phyloP scores from a whole-genome alignment of 2,797 vertebrate species.

The Pipistrellus kuhlii region DNA sequence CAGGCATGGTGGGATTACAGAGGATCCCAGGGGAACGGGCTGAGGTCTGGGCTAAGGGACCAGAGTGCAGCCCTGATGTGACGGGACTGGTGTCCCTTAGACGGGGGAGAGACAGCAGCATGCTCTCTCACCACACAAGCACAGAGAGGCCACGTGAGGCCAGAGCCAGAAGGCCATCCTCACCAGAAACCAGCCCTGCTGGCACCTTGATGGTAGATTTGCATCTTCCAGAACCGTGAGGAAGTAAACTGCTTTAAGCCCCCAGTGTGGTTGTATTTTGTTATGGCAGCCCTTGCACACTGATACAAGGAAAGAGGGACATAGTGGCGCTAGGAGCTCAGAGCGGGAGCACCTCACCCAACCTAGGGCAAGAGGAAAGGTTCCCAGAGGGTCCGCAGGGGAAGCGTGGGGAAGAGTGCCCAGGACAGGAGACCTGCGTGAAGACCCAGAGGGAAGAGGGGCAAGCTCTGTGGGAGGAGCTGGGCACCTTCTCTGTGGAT shows the following conservation, averaged over 20 bases:
- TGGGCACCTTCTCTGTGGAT: not conserved
- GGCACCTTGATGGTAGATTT: not conserved
- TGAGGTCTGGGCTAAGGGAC: not conserved
- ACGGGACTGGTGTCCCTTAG: not conserved
- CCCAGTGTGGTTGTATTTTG: not conserved
- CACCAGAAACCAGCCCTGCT: not conserved
- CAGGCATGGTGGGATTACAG: not conserved
- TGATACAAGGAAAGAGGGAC: not conserved
- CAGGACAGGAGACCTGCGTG: accelerated
- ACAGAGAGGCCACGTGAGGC: not conserved
- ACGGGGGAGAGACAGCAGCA: not conserved
- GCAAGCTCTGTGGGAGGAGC: not conserved
- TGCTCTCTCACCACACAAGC: accelerated
- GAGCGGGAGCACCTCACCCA: not conserved
- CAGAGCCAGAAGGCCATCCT: not conserved
- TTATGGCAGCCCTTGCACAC: not conserved
- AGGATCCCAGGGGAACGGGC: not conserved
- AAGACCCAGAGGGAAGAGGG: not conserved
- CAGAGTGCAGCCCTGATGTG: not conserved
- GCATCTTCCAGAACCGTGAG: not conserved
- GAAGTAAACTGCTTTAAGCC: not conserved
- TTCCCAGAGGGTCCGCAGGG: not conserved
- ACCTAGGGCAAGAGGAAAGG: not conserved
- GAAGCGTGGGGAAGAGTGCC: too few species aligned
- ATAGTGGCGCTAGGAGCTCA: not conserved